Base-by-base conservation (phyloP, 2,797 vertebrate species). In the Cheracebus regulus region DNA sequence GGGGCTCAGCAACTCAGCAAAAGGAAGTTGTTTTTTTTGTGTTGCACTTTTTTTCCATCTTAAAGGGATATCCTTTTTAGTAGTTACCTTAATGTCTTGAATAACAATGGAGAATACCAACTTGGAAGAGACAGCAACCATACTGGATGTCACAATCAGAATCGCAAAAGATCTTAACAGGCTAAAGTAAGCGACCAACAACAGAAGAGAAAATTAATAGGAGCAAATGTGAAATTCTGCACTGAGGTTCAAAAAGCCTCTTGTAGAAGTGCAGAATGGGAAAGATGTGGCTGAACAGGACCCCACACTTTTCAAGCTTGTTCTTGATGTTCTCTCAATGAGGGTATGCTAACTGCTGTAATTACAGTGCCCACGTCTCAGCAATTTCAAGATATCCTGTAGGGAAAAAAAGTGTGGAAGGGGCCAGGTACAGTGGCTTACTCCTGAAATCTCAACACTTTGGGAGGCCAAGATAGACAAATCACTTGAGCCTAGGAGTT, bases 51-150 rank as follows among this genome's bases (percentile, higher is more conserved):
- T 76, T 92, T 81, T 28, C 52, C 3, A 4, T n/a, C 78, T 92
- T 96, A 94, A 96, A 95, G 85, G 88, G 48, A 93, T 48, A 88
- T 10, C 14, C 57, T 61, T 78, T 81, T 90, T 44, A 46, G 44
- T 26, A 52, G 55, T 13, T 80, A 58, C 39, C 14, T 61, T n/a
- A 75, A 48, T 6, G 9, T 50, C 15, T 24, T 13, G 11, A 88
- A 44, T 85, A 55, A 76, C 70, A 12, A 44, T 6, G 24, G 11
- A 41, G 20, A 88, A 86, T 44, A 7, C 44, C 75, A 72, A 75
- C 28, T 33, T 64, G 36, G 57, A 94, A 78, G 33, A 50, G 55
- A 61, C 4, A 83, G 36, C 48, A 87, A 79, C 17, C 8, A 20
- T 41, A 10, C 1, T 86, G 61, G 67, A 73, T 26, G 20, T 44